These are phyloP conservation scores for Probosciger aterrimus DNA, from an alignment of 2,113 vertebrate species.

Conservation along the genomic window DNA sequence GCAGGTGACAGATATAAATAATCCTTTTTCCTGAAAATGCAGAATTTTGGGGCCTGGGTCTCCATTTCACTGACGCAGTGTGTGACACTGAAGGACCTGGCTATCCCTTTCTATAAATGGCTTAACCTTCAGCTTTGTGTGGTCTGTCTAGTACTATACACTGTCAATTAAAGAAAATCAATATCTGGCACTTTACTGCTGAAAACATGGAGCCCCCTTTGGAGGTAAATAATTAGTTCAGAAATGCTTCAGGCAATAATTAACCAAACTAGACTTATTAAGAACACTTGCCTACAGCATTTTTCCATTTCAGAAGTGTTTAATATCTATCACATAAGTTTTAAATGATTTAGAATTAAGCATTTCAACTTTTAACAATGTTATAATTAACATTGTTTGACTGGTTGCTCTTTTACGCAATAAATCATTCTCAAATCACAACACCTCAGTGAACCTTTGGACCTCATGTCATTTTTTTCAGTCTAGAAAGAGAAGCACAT, in stretches of 20 bases:
- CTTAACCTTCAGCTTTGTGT: constrained; percentile 63
- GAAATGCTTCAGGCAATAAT: constrained; percentile 55
- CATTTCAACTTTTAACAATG: not conserved
- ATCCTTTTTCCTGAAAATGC: not conserved
- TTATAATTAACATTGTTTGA: constrained; percentile 50
- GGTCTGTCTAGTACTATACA: not conserved
- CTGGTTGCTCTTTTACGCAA: not conserved
- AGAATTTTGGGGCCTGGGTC: not conserved
- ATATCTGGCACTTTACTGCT: constrained; percentile 18
- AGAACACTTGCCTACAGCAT: constrained; percentile 37
- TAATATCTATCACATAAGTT: constrained; percentile 48
- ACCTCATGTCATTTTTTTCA: not conserved
- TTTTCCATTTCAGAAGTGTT: constrained; percentile 52
- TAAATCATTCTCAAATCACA: constrained; percentile 22
- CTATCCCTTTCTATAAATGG: constrained; percentile 16
- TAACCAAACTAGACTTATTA: constrained; percentile 53
- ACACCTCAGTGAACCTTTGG: not conserved
- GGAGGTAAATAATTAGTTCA: constrained; percentile 54
- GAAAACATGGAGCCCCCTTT: not conserved
- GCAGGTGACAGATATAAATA: constrained; percentile 68
- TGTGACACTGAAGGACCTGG: not conserved
- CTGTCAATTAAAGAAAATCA: constrained; percentile 58
- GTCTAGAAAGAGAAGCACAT: not conserved
- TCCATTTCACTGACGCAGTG: not conserved
- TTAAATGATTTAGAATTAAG: constrained; percentile 54